These are phyloP conservation scores for Papilio glaucus DNA, from an alignment of 1,140 invertebrate species.

Conservation along the genomic window DNA sequence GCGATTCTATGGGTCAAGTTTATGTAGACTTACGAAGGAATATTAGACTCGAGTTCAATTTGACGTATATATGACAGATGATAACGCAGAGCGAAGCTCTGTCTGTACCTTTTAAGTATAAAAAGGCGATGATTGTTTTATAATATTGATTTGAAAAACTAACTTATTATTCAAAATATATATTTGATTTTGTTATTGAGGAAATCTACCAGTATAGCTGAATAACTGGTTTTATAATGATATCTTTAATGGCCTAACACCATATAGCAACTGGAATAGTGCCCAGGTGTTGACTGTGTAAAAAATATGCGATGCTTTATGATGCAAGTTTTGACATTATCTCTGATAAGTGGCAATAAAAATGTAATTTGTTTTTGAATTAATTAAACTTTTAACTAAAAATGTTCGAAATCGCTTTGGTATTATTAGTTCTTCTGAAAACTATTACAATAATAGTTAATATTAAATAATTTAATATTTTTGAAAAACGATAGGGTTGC, in stretches of 20 bases:
- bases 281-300: conserved; percentile 6
- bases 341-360: conserved; percentile 10
- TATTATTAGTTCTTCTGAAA: not conserved
- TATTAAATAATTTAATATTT: too few relatives aligned
- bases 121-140: not conserved
- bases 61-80: too few relatives aligned
- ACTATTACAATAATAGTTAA: too few relatives aligned
- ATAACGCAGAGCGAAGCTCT: too few relatives aligned
- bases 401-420: too few relatives aligned
- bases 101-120: too few relatives aligned
- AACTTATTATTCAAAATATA: not conserved
- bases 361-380: not conserved
- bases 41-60: too few relatives aligned
- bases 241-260: not conserved
- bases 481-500: too few relatives aligned
- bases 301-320: not conserved
- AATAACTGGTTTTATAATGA: conserved; percentile 25
- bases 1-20: too few relatives aligned
- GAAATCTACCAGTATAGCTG: not conserved
- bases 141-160: conserved; percentile 1
- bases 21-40: too few relatives aligned
- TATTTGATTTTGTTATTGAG: not conserved
- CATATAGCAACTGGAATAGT: conserved; percentile 7
- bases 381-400: too few relatives aligned
- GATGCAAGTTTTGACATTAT: conserved; percentile 26